Evolutionary conservation across 2,797 vertebrate genomes (phyloP), one percentile per base, ranked within the genome.

Genomic region (Austrolebias charrua): DNA sequence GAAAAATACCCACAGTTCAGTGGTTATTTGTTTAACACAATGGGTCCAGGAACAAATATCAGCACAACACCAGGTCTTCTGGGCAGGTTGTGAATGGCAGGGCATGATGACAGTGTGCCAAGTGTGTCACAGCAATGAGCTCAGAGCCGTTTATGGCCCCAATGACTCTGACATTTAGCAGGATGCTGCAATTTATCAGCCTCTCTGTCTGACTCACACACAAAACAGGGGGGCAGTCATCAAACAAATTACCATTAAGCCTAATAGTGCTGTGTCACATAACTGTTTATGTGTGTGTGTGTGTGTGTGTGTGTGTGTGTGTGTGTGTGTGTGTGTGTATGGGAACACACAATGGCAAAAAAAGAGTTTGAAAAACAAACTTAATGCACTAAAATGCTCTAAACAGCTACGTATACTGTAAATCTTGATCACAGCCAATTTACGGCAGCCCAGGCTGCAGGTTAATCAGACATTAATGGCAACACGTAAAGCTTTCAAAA

Each of bases 131-230:
- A 9, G 75, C 79, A 71, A 83, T 78, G 77, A 80, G 82, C 85
- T 86, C 77, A 81, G 60, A 87, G 81, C 81, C 80, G 82, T 86
- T 90, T 88, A 84, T 76, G 84, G 86, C 86, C 85, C 86, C 82
- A 78, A 64, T 80, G 84, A 78, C 71, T 77, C 81, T 84, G 79
- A 84, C 84, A 88, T 90, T 91, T 89, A 81, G 76, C 78, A 85
- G 76, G 81, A 88, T 78, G 84, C 76, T 76, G 86, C 77, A 87
- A 87, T 90, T 88, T 87, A 82, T 90, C 82, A 88, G 84, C 78
- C 66, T 85, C 83, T 77, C 75, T 52, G 74, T 72, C 82, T 89
- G 79, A 86, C 75, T 90, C 79, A 81, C 75, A 79, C 71, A 63
- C 66, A 84, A 87, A 80, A 85, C 76, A 72, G 19, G 70, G 66